Conservation (phyloP, 2,888 invertebrate species). For the Harmothoe impar region DNA sequence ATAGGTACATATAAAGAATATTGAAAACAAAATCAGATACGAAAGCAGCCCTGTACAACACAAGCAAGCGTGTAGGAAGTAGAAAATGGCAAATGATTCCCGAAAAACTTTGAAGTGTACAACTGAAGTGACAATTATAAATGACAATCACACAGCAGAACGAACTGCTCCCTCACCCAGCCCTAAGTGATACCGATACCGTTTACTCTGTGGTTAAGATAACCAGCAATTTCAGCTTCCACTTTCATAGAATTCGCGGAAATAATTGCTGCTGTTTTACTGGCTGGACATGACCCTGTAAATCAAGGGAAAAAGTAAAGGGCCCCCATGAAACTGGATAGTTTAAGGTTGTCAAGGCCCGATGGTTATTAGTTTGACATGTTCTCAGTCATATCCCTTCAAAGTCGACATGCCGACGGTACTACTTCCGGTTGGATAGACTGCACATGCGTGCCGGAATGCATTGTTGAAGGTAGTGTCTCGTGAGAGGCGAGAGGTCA, state of each 20-base stretch:
- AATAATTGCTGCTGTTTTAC: background rate
- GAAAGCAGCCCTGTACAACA: no score
- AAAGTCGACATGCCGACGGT: constrained; percentile 38
- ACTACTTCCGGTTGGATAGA: background rate
- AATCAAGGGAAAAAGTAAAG: constrained; percentile 19
- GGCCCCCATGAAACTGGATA: constrained; percentile 4
- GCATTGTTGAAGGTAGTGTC: background rate
- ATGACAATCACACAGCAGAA: background rate
- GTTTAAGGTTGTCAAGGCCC: background rate
- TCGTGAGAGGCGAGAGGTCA: constrained; percentile 22
- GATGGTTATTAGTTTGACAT: constrained; percentile 10
- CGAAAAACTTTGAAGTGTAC: background rate
- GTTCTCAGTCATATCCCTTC: constrained; percentile 38
- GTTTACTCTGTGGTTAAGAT: background rate
- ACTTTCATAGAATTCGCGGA: background rate
- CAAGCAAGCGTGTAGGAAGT: background rate
- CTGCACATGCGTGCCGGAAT: constrained; percentile 10
- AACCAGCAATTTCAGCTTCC: constrained; percentile 30
- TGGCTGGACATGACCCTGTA: constrained; percentile 5
- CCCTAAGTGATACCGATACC: constrained; percentile 21
- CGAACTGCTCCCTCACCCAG: background rate
- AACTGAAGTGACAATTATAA: background rate
- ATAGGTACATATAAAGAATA: no score
- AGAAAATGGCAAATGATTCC: background rate
- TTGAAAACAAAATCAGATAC: no score